phyloP scores from a whole-genome alignment of 2,888 invertebrate genomes.

The Creontiades dilutus region DNA sequence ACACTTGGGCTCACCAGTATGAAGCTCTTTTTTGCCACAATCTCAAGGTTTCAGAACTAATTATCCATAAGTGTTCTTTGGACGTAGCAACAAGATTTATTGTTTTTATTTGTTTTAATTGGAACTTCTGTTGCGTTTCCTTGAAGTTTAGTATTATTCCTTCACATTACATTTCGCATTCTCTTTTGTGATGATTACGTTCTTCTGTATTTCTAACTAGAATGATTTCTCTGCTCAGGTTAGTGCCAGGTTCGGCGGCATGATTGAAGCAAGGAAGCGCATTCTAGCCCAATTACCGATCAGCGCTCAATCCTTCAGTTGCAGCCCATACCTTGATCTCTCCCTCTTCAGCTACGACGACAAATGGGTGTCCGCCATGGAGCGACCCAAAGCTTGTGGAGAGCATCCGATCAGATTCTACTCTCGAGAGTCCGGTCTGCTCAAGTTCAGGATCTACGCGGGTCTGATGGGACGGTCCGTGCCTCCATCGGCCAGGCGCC shows the following conservation, averaged over 20 bases:
- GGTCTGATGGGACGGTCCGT: slow-evolving; percentile 83
- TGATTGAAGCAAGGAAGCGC: slow-evolving; percentile 92
- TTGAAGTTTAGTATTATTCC: no score
- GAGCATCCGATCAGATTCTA: slow-evolving; percentile 96
- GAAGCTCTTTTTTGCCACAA: no score
- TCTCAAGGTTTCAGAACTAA: no score
- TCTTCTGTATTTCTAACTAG: background rate
- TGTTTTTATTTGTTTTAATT: no score
- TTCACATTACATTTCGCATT: no score
- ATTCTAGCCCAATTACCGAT: slow-evolving; percentile 95
- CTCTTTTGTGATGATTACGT: no score
- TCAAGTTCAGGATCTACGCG: slow-evolving; percentile 88
- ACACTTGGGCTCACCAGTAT: no score
- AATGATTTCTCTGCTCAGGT: slow-evolving; percentile 22
- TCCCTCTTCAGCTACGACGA: slow-evolving; percentile 96
- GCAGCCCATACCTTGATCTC: slow-evolving; percentile 95
- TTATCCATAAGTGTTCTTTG: no score
- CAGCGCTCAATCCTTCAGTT: slow-evolving; percentile 95
- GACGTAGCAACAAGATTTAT: no score
- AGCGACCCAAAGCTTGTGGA: slow-evolving; percentile 94
- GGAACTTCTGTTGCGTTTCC: no score
- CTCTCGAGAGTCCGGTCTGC: slow-evolving; percentile 87
- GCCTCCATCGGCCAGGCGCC: slow-evolving; percentile 85
- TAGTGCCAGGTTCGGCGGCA: slow-evolving; percentile 92
- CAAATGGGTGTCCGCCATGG: slow-evolving; percentile 96